Percentiles rank a stretch among this genome's conserved stretches.
phyloP scores from a whole-genome alignment of 2,888 invertebrate species.

The Drosophila meridionalis region DNA sequence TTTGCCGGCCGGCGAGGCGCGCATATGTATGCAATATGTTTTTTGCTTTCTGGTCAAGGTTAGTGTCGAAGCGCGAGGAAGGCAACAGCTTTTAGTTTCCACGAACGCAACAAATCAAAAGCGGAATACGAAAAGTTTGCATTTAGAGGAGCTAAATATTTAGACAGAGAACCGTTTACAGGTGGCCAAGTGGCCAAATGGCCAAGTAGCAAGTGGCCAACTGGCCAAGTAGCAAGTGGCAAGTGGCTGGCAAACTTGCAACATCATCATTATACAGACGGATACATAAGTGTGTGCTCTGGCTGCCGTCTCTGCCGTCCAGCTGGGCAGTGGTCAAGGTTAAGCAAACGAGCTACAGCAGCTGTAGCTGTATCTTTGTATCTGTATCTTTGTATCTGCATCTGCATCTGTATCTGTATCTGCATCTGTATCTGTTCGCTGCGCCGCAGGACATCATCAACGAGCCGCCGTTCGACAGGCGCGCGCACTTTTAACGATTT shows the following conservation, averaged over 20 bases:
- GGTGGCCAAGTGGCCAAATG: conserved; percentile 50
- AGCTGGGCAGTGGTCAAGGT: conserved; percentile 79
- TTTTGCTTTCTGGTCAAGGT: conserved; percentile 60
- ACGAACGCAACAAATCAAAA: conserved; percentile 74
- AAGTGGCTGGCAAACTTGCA: conserved; percentile 57
- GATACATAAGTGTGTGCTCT: neutral
- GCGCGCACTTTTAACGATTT: conserved; percentile 75
- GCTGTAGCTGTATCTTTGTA: conserved; percentile 5
- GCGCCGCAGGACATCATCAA: conserved; percentile 79
- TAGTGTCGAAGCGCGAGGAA: conserved; percentile 6
- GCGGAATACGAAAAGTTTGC: conserved; percentile 40
- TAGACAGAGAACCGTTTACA: conserved; percentile 75
- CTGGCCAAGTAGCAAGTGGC: conserved; percentile 29
- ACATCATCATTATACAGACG: conserved; percentile 61
- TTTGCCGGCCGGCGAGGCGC: conserved; percentile 75
- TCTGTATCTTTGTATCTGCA: conserved; percentile 29
- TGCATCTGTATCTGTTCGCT: conserved; percentile 14
- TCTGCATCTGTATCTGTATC: conserved; percentile 29
- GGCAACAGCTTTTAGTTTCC: conserved; percentile 47
- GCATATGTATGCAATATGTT: conserved; percentile 77
- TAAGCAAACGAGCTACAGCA: conserved; percentile 58
- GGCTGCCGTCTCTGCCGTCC: conserved; percentile 36
- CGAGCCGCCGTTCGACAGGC: conserved; percentile 59
- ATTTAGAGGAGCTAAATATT: conserved; percentile 61
- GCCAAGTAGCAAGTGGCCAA: conserved; percentile 27